These are phyloP conservation scores for Choristoneura rosaceana DNA, from an alignment of 2,888 invertebrate species.

Conservation along the genomic window DNA sequence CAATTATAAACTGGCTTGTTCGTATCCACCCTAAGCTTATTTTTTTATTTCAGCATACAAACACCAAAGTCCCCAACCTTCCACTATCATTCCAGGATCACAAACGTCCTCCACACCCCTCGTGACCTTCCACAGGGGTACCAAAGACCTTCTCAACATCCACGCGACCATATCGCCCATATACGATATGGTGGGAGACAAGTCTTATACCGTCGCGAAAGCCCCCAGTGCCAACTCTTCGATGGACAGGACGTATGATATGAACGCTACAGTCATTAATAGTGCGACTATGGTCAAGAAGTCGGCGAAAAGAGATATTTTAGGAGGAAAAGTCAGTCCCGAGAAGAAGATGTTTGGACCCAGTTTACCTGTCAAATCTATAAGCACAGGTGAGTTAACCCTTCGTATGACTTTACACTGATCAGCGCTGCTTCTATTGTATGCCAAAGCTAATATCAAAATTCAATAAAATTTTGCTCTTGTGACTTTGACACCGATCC, in stretches of 20 bases:
- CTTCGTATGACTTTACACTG: too few species aligned
- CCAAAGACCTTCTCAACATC: slow-evolving; percentile 66
- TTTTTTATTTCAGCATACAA: slow-evolving; percentile 3
- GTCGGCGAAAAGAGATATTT: slow-evolving; percentile 69
- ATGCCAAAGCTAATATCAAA: too few species aligned
- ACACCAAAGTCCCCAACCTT: not conserved
- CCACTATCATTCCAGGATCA: slow-evolving; percentile 56
- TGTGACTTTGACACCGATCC: too few species aligned
- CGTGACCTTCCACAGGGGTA: slow-evolving; percentile 56
- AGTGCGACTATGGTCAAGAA: slow-evolving; percentile 71
- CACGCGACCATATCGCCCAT: slow-evolving; percentile 79
- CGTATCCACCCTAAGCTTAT: not conserved
- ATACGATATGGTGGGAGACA: slow-evolving; percentile 69
- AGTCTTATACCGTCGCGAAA: slow-evolving; percentile 67
- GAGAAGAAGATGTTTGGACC: slow-evolving; percentile 63
- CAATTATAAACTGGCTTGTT: too few species aligned
- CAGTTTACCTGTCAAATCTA: slow-evolving; percentile 51
- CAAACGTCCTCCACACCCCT: slow-evolving; percentile 78
- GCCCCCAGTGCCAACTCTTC: slow-evolving; percentile 49
- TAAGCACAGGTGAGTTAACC: slow-evolving; percentile 58
- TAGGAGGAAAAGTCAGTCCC: slow-evolving; percentile 60
- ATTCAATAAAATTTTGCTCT: too few species aligned
- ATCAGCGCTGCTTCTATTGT: too few species aligned
- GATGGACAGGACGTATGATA: slow-evolving; percentile 62
- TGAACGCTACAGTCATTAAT: slow-evolving; percentile 69